Conservation (phyloP, 2,888 invertebrate species). For the Hirudinaria manillensis region DNA sequence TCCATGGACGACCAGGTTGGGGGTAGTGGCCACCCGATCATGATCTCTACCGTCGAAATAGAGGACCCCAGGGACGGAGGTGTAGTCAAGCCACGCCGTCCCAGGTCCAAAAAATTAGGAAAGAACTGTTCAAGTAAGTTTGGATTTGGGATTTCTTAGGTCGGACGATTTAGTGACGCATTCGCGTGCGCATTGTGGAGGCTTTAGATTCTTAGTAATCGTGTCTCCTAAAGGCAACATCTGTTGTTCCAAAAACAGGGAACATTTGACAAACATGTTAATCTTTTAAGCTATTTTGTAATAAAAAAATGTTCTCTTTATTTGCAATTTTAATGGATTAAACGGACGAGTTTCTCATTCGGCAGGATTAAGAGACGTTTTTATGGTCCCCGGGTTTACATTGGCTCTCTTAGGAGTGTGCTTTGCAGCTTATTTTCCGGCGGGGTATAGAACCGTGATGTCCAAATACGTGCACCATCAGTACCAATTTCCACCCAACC, state of each 20-base stretch:
- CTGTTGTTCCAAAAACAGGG: no score
- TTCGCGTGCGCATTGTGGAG: no score
- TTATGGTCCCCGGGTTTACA: slow-evolving; percentile 21
- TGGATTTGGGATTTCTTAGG: neutral
- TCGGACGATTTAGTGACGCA: neutral
- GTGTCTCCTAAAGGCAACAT: no score
- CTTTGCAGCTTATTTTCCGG: slow-evolving; percentile 31
- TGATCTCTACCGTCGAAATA: slow-evolving; percentile 21
- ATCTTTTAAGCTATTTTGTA: no score
- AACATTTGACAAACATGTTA: no score
- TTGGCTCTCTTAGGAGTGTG: slow-evolving; percentile 19
- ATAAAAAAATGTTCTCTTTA: no score
- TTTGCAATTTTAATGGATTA: no score
- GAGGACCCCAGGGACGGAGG: slow-evolving; percentile 16
- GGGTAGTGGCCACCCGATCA: neutral
- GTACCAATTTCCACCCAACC: slow-evolving; percentile 16
- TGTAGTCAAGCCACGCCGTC: neutral
- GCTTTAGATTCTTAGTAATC: no score
- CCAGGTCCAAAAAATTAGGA: neutral
- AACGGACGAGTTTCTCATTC: no score
- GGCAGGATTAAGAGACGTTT: slow-evolving; percentile 21
- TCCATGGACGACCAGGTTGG: neutral
- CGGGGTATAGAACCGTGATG: slow-evolving; percentile 30
- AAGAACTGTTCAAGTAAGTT: neutral
- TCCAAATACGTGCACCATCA: slow-evolving; percentile 28